Evolutionary conservation across 2,113 vertebrate genomes (phyloP).

Genomic region (Ictidomys tridecemlineatus): DNA sequence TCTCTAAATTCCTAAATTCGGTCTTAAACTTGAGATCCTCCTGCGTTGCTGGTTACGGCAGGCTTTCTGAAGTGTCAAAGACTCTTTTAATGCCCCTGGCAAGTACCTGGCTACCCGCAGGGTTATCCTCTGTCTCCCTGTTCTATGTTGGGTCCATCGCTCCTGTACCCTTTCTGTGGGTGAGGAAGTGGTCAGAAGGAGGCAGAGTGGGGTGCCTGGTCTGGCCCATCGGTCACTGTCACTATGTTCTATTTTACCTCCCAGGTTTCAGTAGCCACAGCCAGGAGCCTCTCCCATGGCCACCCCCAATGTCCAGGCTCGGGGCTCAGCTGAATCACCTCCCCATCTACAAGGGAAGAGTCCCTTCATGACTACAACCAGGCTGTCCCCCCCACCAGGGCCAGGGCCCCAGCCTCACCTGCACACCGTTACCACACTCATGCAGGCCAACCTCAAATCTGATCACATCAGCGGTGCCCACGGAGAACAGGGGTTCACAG

Average conservation of each 20-base stretch:
- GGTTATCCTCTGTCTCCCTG: neutral
- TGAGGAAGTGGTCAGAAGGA: neutral
- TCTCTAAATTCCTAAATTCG: too few relatives aligned
- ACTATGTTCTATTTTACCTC: neutral
- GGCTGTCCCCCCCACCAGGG: neutral
- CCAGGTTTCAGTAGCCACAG: neutral
- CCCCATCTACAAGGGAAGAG: neutral
- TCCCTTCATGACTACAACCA: neutral
- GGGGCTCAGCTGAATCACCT: too few relatives aligned
- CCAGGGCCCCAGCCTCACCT: conserved; percentile 73
- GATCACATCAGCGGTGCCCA: neutral
- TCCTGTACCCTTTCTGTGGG: neutral
- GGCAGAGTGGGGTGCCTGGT: accelerated
- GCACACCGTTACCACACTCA: conserved; percentile 57
- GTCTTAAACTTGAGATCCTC: too few relatives aligned
- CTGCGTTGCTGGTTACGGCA: neutral
- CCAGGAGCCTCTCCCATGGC: accelerated
- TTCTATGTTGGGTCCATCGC: accelerated
- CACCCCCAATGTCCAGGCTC: accelerated
- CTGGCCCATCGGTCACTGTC: neutral
- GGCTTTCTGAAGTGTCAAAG: neutral
- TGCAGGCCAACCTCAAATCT: conserved; percentile 74
- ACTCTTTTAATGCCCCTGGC: neutral
- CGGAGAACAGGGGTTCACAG: conserved; percentile 54
- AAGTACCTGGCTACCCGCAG: neutral